Percentiles rank a stretch among this genome's conserved stretches.
Evolutionary conservation across 1,140 invertebrate species (phyloP).

Genomic region (Drosophila nigrodunni): DNA sequence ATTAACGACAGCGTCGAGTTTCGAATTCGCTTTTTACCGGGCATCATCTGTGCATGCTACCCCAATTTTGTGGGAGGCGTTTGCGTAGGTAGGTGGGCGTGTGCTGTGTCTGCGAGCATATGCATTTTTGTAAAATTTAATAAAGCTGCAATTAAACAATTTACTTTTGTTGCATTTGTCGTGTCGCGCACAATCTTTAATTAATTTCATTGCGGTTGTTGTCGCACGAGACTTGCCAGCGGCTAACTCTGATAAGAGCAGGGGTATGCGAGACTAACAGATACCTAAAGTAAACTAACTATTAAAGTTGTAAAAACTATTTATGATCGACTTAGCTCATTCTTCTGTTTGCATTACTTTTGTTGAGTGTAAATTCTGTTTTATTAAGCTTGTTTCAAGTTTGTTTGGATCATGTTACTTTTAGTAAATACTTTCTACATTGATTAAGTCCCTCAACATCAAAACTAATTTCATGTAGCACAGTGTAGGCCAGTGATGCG

Average conservation of each 20-base stretch:
- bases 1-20: conserved; percentile 65
- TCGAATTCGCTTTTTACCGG: conserved; percentile 33
- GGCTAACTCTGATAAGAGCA: too few species aligned
- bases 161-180: conserved; percentile 71
- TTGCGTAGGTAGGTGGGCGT: conserved; percentile 42
- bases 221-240: conserved; percentile 1
- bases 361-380: too few species aligned
- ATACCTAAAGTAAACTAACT: background rate
- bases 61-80: conserved; percentile 4
- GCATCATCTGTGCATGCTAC: conserved; percentile 14
- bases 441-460: too few species aligned
- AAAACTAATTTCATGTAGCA: background rate
- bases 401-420: too few species aligned
- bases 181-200: conserved; percentile 58
- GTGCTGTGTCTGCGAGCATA: conserved; percentile 53
- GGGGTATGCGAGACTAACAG: background rate
- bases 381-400: too few species aligned
- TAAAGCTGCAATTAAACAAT: conserved; percentile 71
- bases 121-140: conserved; percentile 81
- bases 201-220: conserved; percentile 70
- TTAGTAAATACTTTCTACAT: too few species aligned
- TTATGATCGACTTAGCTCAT: too few species aligned
- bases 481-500: conserved; percentile 26
- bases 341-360: too few species aligned
- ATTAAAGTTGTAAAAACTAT: too few species aligned